Evolutionary conservation across 2,113 vertebrate genomes (phyloP).

Genomic region (Cynopterus brachyotis): DNA sequence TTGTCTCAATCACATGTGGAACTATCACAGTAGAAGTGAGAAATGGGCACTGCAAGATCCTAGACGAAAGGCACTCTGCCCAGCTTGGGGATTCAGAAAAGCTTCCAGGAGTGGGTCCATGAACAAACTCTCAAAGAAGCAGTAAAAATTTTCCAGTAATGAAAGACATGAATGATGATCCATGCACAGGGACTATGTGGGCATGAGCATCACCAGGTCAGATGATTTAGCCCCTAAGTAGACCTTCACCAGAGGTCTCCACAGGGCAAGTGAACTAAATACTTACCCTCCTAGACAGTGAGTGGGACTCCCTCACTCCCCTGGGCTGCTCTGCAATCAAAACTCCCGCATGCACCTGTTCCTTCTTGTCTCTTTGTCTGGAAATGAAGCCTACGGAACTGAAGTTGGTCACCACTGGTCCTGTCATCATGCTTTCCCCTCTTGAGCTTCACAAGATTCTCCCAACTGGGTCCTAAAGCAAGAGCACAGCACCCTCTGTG

Average conservation of each 20-base stretch:
- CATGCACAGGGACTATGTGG: not conserved
- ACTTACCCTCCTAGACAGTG: not conserved
- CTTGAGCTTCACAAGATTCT: not conserved
- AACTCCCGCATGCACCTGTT: not conserved
- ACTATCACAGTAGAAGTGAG: not conserved
- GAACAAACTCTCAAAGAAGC: not conserved
- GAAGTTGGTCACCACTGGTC: not conserved
- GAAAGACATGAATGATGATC: not conserved
- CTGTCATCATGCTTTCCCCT: not conserved
- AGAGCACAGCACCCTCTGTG: not conserved
- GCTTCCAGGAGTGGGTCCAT: not conserved
- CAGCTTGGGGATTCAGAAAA: not conserved
- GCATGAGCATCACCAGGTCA: not conserved
- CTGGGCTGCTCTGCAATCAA: not conserved
- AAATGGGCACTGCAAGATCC: not conserved
- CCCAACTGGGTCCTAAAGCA: not conserved
- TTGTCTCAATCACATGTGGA: not conserved
- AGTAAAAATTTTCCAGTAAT: not conserved
- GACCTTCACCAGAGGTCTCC: not conserved
- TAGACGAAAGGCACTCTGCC: not conserved
- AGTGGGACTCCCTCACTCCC: not conserved
- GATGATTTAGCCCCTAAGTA: not conserved
- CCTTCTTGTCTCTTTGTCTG: not conserved
- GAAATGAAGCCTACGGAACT: not conserved
- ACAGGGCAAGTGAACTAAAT: not conserved